Conservation (phyloP, 1,140 invertebrate genomes). For the Helicoverpa zea region DNA sequence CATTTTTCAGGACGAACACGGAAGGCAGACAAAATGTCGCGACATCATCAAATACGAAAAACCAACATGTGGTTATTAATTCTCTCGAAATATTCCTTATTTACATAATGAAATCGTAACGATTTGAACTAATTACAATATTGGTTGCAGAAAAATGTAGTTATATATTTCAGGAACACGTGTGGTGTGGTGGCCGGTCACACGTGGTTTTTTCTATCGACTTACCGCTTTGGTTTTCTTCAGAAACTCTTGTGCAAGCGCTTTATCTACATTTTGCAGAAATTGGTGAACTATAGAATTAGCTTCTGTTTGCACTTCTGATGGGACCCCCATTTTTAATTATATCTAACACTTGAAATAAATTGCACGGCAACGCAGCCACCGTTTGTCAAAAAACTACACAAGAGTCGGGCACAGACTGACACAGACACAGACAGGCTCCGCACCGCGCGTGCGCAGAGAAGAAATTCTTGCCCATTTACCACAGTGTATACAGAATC, state of each 20-base stretch:
- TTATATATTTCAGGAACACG: conserved; percentile 58
- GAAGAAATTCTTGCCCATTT: too few relatives aligned
- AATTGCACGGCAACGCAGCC: conserved; percentile 34
- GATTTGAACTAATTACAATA: background rate
- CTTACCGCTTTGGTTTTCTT: conserved; percentile 79
- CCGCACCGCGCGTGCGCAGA: too few relatives aligned
- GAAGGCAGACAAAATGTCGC: background rate
- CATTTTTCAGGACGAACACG: too few relatives aligned
- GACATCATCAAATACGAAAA: background rate
- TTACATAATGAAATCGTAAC: too few relatives aligned
- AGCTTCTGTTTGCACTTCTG: conserved; percentile 64
- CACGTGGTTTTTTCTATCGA: conserved; percentile 64
- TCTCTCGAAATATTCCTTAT: too few relatives aligned
- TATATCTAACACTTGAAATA: conserved; percentile 10
- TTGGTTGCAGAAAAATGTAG: background rate
- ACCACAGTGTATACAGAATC: too few relatives aligned
- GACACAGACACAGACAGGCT: too few relatives aligned
- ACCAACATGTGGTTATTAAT: too few relatives aligned
- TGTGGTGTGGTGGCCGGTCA: conserved; percentile 61
- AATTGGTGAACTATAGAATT: conserved; percentile 70
- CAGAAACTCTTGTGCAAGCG: conserved; percentile 71
- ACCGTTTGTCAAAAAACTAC: conserved; percentile 20
- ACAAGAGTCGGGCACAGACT: background rate
- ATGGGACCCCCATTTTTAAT: conserved; percentile 63
- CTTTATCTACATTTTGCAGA: conserved; percentile 70